Base-by-base conservation (phyloP, 2,888 invertebrate genomes). In the Vesta saturnalis region DNA sequence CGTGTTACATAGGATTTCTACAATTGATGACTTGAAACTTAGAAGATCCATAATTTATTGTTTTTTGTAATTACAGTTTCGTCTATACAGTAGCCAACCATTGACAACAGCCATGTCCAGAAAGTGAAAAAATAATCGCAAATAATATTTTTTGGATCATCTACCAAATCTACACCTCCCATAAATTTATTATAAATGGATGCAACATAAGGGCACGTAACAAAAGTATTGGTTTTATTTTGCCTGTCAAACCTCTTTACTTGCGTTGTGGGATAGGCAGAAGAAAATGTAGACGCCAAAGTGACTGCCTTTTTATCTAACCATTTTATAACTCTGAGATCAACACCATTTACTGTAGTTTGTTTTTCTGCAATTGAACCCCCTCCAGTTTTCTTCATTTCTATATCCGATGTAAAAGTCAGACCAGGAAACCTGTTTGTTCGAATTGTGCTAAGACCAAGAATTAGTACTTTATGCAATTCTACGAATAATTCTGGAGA, bases 121-220 rank as follows among this genome's bases (percentile, higher is more conserved):
- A 3, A 23, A 23, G 8, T 23, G 23, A 8, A 5, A 23, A 8
- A 67, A 47, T 72, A 65, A 62, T 65, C 64, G 60, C 47, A 23
- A 15, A 16, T 47, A 62, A 66, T 64, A 62, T 49, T 70, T 64
- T 73, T 75, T 58, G 4, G 39, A 58, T 16, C 58, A 58, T 58
- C 58, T 16, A 58, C 1, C 1, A 58, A 39, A 18, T 58, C 58
- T 5, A 58, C 58, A 6, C 58, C 58, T 39, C 39, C 58, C 58
- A 58, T 58, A 39, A 39, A 39, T 39, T 39, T 30, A 59, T 59
- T 59, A 22, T 46, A 59, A 4, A 46, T 21, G 14, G 16, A 18
- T n/a, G 43, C 59, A 10, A 21, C 46, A 23, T 6, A n/a, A 18
- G 59, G 59, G 10, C 18, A 16, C 12, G 10, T n/a, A 16, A 59